Conservation (phyloP, 1,140 invertebrate species). For the Trachelipus rathkii region DNA sequence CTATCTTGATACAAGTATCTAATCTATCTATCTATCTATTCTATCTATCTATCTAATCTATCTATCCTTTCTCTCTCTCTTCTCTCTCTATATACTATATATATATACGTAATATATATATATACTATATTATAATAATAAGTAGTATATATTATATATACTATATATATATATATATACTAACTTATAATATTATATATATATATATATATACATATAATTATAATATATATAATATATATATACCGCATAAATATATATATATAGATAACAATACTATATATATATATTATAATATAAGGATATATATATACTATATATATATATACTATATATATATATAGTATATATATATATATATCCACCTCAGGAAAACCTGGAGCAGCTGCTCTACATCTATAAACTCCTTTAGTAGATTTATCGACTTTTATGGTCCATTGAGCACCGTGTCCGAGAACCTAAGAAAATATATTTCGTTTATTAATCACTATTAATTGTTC, state of each 20-base stretch:
- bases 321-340: slow-evolving; percentile 32
- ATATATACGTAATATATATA: slow-evolving; percentile 11
- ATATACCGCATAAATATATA: slow-evolving; percentile 27
- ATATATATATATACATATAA: slow-evolving; percentile 18
- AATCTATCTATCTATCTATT: no score
- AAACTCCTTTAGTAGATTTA: background rate
- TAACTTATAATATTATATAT: no score
- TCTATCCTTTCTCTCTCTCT: no score
- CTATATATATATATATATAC: slow-evolving; percentile 29
- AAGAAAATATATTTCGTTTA: no score
- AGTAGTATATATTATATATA: slow-evolving; percentile 26
- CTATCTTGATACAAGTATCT: no score
- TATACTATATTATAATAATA: background rate
- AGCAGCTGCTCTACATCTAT: slow-evolving; percentile 2
- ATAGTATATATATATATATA: slow-evolving; percentile 14
- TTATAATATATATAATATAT: slow-evolving; percentile 27
- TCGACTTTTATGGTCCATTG: background rate
- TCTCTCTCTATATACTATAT: slow-evolving; percentile 1
- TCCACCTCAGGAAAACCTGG: background rate
- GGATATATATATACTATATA: background rate
- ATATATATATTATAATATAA: slow-evolving; percentile 11
- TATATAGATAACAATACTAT: slow-evolving; percentile 29
- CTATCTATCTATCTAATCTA: no score
- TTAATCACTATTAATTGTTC: no score
- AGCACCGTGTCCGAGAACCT: background rate